phyloP scores from a whole-genome alignment of 2,888 invertebrate species.

The Callyntrura guangdongensis region DNA sequence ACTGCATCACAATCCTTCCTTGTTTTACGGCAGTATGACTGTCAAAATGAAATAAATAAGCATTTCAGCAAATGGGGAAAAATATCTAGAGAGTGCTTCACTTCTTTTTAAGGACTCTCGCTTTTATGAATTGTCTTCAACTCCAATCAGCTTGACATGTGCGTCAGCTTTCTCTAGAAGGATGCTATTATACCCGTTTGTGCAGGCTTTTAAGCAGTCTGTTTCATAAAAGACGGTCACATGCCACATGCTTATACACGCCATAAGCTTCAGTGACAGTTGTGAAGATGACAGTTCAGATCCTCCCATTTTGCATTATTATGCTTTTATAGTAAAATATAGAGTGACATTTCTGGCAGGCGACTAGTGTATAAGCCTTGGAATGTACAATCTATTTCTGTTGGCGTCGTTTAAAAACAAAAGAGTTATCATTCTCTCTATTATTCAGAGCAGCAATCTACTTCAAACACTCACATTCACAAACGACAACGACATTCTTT shows the following conservation, averaged over 20 bases:
- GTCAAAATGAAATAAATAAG: slow-evolving; percentile 11
- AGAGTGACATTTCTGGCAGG: not conserved
- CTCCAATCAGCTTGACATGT: not conserved
- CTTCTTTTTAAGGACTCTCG: not conserved
- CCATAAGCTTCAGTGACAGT: not conserved
- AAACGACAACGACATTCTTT: no score
- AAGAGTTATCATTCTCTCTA: not conserved
- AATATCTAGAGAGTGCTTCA: not conserved
- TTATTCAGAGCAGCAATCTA: no score
- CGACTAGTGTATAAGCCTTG: no score
- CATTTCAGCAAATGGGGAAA: not conserved
- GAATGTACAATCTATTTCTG: not conserved
- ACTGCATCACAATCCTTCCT: slow-evolving; percentile 12
- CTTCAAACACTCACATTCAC: no score
- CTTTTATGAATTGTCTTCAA: not conserved
- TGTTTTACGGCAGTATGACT: slow-evolving; percentile 3
- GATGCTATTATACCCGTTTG: no score
- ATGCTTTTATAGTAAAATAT: not conserved
- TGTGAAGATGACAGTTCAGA: slow-evolving; percentile 53
- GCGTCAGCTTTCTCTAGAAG: not conserved
- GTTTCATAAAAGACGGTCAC: not conserved
- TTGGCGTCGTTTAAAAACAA: not conserved
- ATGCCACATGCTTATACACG: not conserved
- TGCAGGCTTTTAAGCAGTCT: no score
- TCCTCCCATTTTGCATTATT: slow-evolving; percentile 55